Evolutionary conservation across 2,888 invertebrate genomes (phyloP).

Genomic region (Melinaea marsaeus): DNA sequence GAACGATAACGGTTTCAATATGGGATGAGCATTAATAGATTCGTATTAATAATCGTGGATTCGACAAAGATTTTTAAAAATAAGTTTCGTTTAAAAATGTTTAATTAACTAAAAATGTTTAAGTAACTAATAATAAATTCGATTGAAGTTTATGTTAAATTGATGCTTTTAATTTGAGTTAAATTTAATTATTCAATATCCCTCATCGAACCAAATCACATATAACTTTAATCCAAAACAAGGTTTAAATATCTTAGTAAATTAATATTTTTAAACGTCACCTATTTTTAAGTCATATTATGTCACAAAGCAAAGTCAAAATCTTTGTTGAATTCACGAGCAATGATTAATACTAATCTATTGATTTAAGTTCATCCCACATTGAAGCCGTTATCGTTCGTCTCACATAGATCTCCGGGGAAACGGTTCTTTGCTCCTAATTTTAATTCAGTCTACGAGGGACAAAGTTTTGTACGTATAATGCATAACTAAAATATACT

Average conservation of each 20-base stretch:
- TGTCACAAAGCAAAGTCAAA: not conserved
- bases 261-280: not conserved
- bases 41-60: constrained; percentile 18
- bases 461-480: too few relatives aligned
- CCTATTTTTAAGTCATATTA: not conserved
- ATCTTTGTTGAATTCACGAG: not conserved
- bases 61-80: constrained; percentile 1
- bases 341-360: constrained; percentile 25
- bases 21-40: constrained; percentile 21
- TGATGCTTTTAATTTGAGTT: too few relatives aligned
- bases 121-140: too few relatives aligned
- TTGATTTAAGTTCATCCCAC: constrained; percentile 23
- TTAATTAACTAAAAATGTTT: not conserved
- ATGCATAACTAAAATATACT: too few relatives aligned
- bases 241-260: not conserved
- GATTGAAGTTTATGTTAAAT: too few relatives aligned
- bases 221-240: too few relatives aligned
- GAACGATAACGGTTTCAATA: constrained; percentile 26
- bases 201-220: too few relatives aligned
- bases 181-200: too few relatives aligned
- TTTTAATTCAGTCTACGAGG: not conserved
- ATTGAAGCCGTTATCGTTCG: constrained; percentile 26
- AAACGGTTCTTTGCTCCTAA: constrained; percentile 6
- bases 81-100: constrained; percentile 2
- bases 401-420: constrained; percentile 14